A percentile compares a stretch with the other conserved stretches of the same genome.
phyloP scores from a whole-genome alignment of 2,797 vertebrate species.

The Cyclopterus lumpus region DNA sequence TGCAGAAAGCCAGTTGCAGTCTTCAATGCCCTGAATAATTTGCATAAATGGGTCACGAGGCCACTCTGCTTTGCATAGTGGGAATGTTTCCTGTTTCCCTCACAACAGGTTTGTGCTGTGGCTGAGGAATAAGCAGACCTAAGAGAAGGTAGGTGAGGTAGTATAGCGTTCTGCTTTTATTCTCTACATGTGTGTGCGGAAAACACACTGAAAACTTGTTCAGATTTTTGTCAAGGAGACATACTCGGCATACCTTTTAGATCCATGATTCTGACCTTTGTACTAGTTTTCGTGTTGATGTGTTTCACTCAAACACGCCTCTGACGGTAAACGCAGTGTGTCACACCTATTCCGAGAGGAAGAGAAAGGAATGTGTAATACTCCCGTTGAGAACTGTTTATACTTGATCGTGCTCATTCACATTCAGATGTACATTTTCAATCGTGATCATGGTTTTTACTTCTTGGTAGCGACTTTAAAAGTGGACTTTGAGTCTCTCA shows the following conservation, averaged over 20 bases:
- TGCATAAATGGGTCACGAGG: slow-evolving; percentile 65
- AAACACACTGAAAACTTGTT: not conserved
- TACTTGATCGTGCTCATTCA: not conserved
- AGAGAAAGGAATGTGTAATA: not conserved
- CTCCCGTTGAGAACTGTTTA: not conserved
- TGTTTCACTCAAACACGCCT: slow-evolving; percentile 10
- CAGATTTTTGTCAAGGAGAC: not conserved
- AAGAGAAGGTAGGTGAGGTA: slow-evolving; percentile 44
- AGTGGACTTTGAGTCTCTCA: not conserved
- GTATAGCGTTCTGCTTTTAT: not conserved
- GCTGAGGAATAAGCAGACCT: not conserved
- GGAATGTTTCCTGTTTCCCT: slow-evolving; percentile 69
- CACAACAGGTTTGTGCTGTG: slow-evolving; percentile 68
- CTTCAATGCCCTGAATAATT: slow-evolving; percentile 42
- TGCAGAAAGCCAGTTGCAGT: slow-evolving; percentile 4
- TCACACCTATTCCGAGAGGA: not conserved
- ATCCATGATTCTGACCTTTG: slow-evolving; percentile 64
- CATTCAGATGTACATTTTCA: not conserved
- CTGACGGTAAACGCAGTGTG: not conserved
- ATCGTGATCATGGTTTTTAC: not conserved
- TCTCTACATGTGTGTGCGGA: not conserved
- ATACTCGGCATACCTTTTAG: slow-evolving; percentile 3
- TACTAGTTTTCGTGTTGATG: slow-evolving; percentile 28
- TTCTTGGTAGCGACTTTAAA: not conserved
- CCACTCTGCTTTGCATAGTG: slow-evolving; percentile 48